Conservation (phyloP, 2,113 vertebrate genomes). For the Nibea albiflora region DNA sequence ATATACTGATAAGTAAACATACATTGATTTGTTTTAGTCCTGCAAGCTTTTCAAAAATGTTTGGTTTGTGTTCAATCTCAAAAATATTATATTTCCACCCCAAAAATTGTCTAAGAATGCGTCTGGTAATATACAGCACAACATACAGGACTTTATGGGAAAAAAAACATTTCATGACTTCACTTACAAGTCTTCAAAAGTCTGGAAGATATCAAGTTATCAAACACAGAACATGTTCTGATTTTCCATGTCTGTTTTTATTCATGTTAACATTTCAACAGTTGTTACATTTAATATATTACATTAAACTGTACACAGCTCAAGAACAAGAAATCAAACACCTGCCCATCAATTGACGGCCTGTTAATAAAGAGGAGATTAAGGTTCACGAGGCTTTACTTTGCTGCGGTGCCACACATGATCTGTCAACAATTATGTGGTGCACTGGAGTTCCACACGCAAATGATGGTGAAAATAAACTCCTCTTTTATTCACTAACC, state of each 20-base stretch:
- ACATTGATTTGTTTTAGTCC: background rate
- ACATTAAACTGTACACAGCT: background rate
- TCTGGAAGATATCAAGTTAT: background rate
- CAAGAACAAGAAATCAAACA: background rate
- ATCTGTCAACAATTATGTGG: background rate
- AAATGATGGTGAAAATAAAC: conserved; percentile 3
- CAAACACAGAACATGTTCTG: background rate
- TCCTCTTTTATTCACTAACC: background rate
- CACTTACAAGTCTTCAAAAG: background rate
- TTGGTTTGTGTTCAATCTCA: background rate
- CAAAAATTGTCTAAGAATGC: background rate
- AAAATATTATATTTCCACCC: background rate
- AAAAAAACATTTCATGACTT: background rate
- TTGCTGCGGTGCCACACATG: background rate
- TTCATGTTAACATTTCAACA: background rate
- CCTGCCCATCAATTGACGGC: background rate
- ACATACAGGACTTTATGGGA: background rate
- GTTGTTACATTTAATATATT: background rate
- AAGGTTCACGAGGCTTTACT: background rate
- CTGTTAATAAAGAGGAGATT: background rate
- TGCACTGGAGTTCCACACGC: background rate
- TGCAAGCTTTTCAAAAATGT: background rate
- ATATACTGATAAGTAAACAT: too few species aligned
- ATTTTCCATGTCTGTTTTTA: conserved; percentile 1
- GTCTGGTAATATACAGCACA: too few species aligned